Evolutionary conservation across 1,140 invertebrate species (phyloP), one percentile per base, ranked within the genome.

Genomic region (Druon quercuslanigerum): DNA sequence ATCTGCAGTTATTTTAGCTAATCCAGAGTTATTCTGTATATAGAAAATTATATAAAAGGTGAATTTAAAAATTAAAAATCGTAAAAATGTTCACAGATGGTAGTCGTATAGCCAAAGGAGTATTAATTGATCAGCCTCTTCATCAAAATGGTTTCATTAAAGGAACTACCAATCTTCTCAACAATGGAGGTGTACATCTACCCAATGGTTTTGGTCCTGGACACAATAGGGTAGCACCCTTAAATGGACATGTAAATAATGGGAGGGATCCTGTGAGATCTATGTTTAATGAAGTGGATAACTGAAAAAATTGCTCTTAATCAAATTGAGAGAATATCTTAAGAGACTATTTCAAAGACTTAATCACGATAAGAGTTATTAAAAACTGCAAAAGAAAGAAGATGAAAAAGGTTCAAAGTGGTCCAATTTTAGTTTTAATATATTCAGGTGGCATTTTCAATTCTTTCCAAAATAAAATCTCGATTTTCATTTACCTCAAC

Each of bases 281-380:
- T 52, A 91, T 90, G 88, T 91, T 90, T 76, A 89, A 85, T 57
- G 90, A 90, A 80, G 84, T 90, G 11, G 88, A 90, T 51, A 56
- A 25, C 25, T 51, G 17, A 20, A 75, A 16, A 70, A 75, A 75
- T 50, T 33, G 5, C 17, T 2, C 20, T 9, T 20, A 4, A 33
- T 33, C 0, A 60, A 60, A 54, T 19, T 33, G 33, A 6, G 5
- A 20, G 25, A 25, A 57, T 57, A 14, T 33, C 20, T 25, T 6
- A 33, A 6, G 13, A 20, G 20, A 33, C 20, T 60, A 16, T 13
- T 56, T 46, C 40, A 46, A 46, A 46, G 40, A 46, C 40, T 46
- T 46, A 46, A 46, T 46, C 40, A 46, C 2, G 40, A 46, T 46
- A 46, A 7, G 9, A 46, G 7, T 8, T 46, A 46, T 2, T 46